Conservation (phyloP, 2,113 vertebrate genomes). For the Synchiropus splendidus region DNA sequence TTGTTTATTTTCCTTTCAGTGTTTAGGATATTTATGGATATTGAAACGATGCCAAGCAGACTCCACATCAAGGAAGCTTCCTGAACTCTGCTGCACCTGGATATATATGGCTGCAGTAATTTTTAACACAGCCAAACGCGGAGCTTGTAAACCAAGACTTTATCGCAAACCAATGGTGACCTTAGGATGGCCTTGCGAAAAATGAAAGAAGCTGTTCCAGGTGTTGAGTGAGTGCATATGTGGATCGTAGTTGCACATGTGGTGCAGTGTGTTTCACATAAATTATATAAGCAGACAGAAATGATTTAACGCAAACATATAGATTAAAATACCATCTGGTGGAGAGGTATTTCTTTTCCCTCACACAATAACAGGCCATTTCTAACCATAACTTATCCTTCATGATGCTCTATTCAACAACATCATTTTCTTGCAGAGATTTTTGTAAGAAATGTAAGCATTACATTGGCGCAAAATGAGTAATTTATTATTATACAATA, state of each 20-base stretch:
- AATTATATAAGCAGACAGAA: too few species aligned
- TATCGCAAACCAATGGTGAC: slow-evolving; percentile 64
- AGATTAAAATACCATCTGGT: too few species aligned
- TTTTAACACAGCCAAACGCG: slow-evolving; percentile 48
- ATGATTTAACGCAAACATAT: too few species aligned
- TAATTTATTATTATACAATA: too few species aligned
- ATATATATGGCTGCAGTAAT: slow-evolving; percentile 57
- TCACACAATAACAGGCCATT: too few species aligned
- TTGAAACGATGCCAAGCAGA: slow-evolving; percentile 34
- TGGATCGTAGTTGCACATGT: slow-evolving; percentile 20
- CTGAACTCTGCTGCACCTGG: slow-evolving; percentile 53
- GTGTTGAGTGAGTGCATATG: slow-evolving; percentile 50
- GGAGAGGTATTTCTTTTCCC: too few species aligned
- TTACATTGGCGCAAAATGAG: too few species aligned
- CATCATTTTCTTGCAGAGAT: too few species aligned
- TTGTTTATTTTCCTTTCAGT: slow-evolving; percentile 24
- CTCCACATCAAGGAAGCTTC: slow-evolving; percentile 42
- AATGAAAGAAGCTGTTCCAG: slow-evolving; percentile 72
- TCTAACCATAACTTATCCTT: too few species aligned
- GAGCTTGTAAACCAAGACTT: slow-evolving; percentile 60
- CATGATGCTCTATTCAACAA: too few species aligned
- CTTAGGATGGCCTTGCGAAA: slow-evolving; percentile 61
- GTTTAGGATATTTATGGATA: slow-evolving; percentile 41
- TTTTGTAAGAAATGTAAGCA: too few species aligned
- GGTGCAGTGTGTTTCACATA: slow-evolving; percentile 7